Evolutionary conservation across 2,113 vertebrate genomes (phyloP).

Genomic region (Cairina moschata): DNA sequence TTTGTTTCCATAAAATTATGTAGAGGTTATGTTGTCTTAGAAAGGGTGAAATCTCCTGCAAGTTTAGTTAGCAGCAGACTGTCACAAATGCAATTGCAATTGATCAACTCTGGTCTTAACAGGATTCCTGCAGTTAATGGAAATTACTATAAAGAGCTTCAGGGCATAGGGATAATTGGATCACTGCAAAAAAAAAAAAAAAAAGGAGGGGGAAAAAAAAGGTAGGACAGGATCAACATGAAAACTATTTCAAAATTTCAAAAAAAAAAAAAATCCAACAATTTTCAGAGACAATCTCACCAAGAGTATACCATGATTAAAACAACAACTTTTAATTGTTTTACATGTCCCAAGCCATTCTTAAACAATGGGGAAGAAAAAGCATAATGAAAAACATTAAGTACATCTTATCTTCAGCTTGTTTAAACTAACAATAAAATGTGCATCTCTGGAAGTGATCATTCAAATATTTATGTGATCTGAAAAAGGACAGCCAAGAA

Average conservation of each 20-base stretch:
- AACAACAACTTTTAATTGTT: neutral
- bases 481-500: neutral
- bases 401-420: neutral
- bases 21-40: neutral
- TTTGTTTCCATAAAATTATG: neutral
- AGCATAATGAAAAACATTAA: neutral
- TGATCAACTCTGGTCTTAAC: constrained; percentile 65
- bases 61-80: constrained; percentile 64
- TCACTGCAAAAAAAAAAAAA: neutral
- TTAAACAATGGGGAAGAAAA: neutral
- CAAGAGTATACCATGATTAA: neutral
- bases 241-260: neutral
- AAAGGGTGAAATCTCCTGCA: constrained; percentile 35
- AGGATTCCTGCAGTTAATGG: constrained; percentile 73
- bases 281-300: neutral
- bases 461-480: constrained; percentile 6
- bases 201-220: neutral
- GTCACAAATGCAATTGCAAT: constrained; percentile 73
- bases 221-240: neutral
- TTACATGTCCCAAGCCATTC: neutral
- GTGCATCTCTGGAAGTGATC: neutral
- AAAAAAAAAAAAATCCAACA: neutral
- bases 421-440: neutral
- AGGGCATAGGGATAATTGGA: constrained; percentile 67
- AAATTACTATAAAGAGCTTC: constrained; percentile 70